Base-by-base conservation (phyloP, 2,797 vertebrate genomes). In the Euphonia xanthogaster region DNA sequence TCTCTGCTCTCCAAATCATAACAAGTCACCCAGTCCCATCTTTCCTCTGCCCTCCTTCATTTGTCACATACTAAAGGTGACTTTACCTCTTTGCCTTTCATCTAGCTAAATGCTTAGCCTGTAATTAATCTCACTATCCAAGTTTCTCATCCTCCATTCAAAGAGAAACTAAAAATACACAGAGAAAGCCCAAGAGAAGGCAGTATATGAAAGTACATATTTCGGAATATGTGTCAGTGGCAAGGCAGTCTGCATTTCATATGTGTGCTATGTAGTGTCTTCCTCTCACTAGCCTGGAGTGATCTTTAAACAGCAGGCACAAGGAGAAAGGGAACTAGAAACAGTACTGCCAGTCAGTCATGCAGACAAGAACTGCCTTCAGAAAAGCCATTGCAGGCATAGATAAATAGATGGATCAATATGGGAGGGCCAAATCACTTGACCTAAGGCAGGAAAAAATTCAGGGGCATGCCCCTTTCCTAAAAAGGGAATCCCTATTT, bases 401-500 rank as follows among this genome's bases (percentile, higher is more conserved):
- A 89, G 86, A 86, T 89, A 95, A 97, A 94, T 87, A 92, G 93
- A 82, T 91, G 89, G 81, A 96, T 96, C 93, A 93, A 88, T 92
- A 96, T 89, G 95, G 87, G 90, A 96, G 87, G 94, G 94, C 88
- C 94, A 96, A 96, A 96, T 93, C 94, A 95, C 88, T 97, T 96
- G 91, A 96, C 94, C 93, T 95, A 89, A 93, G 84, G 82, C 86
- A 94, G 86, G 86, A 91, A 94, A 95, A 96, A 90, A 95, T 91
- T 83, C 37, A 39, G 48, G 90, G 88, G 60, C 85, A 89, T 94
- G 88, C 78, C 74, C 77, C 79, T 94, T 93, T 80, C 60, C 75
- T 86, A 87, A 95, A 93, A 92, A 15, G 35, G 65, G 31, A 53
- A 28, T 92, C 82, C 61, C 74, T 91, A 30, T 81, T 96, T 93